phyloP scores from a whole-genome alignment of 2,888 invertebrate species.

The Piscicola geometra region DNA sequence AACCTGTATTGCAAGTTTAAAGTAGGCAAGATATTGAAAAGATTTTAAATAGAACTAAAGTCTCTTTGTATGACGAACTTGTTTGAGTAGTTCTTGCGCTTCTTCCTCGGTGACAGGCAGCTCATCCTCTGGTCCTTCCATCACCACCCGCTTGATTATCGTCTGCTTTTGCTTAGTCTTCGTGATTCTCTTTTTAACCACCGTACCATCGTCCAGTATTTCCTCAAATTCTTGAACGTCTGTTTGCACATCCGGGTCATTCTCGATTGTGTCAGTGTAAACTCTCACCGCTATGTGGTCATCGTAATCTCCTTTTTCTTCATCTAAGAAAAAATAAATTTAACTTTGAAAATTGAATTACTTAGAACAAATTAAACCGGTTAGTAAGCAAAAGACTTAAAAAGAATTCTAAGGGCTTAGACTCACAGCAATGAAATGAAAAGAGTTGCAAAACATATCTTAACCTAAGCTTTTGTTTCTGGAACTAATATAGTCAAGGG shows the following conservation, averaged over 20 bases:
- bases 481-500: slow-evolving; percentile 12
- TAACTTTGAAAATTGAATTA: too few species aligned
- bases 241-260: slow-evolving; percentile 44
- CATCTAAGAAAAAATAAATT: not conserved
- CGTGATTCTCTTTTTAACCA: slow-evolving; percentile 47
- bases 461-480: slow-evolving; percentile 2
- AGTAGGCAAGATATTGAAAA: not conserved
- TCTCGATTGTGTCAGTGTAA: slow-evolving; percentile 44
- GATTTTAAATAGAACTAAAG: not conserved
- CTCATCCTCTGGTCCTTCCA: slow-evolving; percentile 45
- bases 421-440: too few species aligned
- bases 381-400: not conserved
- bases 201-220: slow-evolving; percentile 44
- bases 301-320: slow-evolving; percentile 20
- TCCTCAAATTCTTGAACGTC: slow-evolving; percentile 46
- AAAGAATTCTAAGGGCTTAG: too few species aligned
- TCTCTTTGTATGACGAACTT: not conserved
- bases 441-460: not conserved
- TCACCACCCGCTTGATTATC: slow-evolving; percentile 44
- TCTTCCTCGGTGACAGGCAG: slow-evolving; percentile 42
- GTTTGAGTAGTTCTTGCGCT: slow-evolving; percentile 37
- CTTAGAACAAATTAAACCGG: too few species aligned
- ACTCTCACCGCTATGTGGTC: slow-evolving; percentile 34
- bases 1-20: slow-evolving; percentile 4
- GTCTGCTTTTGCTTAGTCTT: slow-evolving; percentile 48